Base-by-base conservation (phyloP, 1,140 invertebrate genomes). In the Atta colombica region DNA sequence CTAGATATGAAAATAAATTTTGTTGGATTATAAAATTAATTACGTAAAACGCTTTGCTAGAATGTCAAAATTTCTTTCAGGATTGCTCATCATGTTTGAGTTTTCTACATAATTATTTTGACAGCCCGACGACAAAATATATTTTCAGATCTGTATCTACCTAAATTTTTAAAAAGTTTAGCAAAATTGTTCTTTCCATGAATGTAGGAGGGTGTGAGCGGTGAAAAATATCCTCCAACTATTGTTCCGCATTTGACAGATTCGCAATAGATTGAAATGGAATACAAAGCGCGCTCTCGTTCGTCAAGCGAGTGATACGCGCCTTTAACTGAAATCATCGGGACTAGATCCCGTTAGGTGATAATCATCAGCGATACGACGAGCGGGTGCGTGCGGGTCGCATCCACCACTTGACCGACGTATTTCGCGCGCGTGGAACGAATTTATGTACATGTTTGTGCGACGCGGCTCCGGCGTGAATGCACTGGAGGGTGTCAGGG, bases 401-500 rank as follows among this genome's bases (percentile, higher is more conserved):
- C 74, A 55, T 65, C 18, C 51, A 39, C 60, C 60, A 45, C 10
- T 55, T 53, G 28, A 85, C 31, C 60, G 31, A 28, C 82, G 60
- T 66, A 63, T 78, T 77, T 49, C 21, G 31, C 74, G 61, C 60
- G 49, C 49, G 16, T 45, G 61, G 82, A 77, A 87, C 80, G 72
- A 68, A 78, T 88, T 77, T 78, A 80, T 75, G 78, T 35, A 49
- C 75, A 86, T 88, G 63, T 86, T 74, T 84, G 35, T 55, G 75
- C 69, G 80, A 75, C 39, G 25, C 39, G 28, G 35, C 25, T 10
- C 14, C 25, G 55, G 31, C 77, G 77, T 66, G 86, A 88, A 71
- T 85, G 88, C 74, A 88, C 21, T 51, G 60, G 39, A 84, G 77
- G 78, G 86, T 88, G 82, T 78, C 77, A 68, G 81, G 63, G 25